Conservation (phyloP, 2,888 invertebrate species). For the Agrenia bidenticulata region DNA sequence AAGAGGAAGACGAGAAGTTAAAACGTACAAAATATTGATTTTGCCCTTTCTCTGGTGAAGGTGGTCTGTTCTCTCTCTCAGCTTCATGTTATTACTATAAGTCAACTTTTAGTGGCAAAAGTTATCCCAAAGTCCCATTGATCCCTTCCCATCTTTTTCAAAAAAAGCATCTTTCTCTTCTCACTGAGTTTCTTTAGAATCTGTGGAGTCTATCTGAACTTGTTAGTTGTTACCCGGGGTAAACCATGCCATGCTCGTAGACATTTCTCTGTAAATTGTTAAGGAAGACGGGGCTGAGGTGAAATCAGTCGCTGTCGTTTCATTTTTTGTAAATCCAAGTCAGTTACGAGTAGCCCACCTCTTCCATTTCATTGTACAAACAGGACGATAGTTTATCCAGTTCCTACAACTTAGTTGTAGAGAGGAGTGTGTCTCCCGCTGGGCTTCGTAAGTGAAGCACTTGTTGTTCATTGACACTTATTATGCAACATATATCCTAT, state of each 20-base stretch:
- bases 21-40: constrained; percentile 10
- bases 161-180: not conserved
- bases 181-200: too few relatives aligned
- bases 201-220: too few relatives aligned
- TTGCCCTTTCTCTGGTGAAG: not conserved
- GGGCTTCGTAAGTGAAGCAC: too few relatives aligned
- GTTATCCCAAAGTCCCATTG: not conserved
- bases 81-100: constrained; percentile 7
- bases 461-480: too few relatives aligned
- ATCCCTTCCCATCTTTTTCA: not conserved
- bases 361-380: too few relatives aligned
- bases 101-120: constrained; percentile 9
- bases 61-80: not conserved
- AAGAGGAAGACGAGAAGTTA: constrained; percentile 1
- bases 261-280: not conserved
- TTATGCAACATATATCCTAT: too few relatives aligned
- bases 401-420: too few relatives aligned
- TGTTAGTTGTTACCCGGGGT: not conserved
- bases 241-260: not conserved
- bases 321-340: too few relatives aligned
- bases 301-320: not conserved
- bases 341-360: too few relatives aligned
- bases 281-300: not conserved
- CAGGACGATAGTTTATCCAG: too few relatives aligned
- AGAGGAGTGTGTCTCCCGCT: too few relatives aligned